phyloP scores from a whole-genome alignment of 2,113 vertebrate species.

The Apodemus speciosus region DNA sequence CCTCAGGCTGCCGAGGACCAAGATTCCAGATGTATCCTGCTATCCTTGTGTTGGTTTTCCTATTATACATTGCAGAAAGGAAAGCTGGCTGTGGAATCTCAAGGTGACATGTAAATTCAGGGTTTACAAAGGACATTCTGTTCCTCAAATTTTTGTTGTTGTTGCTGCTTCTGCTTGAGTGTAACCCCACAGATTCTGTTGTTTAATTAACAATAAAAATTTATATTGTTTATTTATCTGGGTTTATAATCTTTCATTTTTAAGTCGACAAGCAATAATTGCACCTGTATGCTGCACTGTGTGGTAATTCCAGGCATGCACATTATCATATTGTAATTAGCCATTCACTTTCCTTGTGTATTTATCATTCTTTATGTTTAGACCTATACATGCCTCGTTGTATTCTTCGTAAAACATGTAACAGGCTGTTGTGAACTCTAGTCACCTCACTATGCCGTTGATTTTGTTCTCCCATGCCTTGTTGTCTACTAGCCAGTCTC shows the following conservation, averaged over 20 bases:
- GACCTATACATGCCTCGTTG: neutral
- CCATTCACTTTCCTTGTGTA: neutral
- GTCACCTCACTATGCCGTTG: neutral
- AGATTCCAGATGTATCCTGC: neutral
- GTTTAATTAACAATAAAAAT: too few species aligned
- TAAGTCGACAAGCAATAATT: neutral
- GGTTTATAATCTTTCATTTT: neutral
- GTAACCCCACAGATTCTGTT: neutral
- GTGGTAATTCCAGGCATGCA: neutral
- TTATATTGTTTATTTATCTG: neutral
- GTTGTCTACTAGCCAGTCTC: too few species aligned
- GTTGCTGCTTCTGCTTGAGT: neutral
- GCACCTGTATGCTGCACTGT: neutral
- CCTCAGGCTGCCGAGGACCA: neutral
- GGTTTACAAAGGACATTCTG: conserved; percentile 13
- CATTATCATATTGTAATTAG: neutral
- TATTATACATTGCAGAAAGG: neutral
- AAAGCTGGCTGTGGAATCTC: neutral
- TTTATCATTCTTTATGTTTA: neutral
- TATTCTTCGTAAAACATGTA: neutral
- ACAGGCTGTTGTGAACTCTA: neutral
- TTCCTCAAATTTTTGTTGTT: neutral
- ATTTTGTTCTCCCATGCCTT: neutral
- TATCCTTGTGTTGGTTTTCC: neutral
- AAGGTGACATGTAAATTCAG: neutral